These are phyloP conservation scores for Chiloscyllium punctatum DNA, from an alignment of 2,797 vertebrate genomes.

Conservation along the genomic window DNA sequence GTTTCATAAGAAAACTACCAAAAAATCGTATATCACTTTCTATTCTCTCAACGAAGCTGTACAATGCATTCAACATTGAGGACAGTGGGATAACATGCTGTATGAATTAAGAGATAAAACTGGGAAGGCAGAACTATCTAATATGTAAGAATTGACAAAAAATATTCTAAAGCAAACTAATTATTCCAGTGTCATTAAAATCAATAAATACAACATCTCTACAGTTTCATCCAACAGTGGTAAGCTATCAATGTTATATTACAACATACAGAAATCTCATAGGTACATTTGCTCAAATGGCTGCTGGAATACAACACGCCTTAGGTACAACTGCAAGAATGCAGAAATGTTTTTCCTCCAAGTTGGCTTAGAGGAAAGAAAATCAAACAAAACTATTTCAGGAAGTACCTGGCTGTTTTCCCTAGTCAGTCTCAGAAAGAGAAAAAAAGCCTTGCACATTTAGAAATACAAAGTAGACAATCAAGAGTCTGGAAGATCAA, in stretches of 20 bases:
- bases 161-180: not conserved
- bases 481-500: too few relatives aligned
- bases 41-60: too few relatives aligned
- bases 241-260: slow-evolving; percentile 46
- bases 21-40: too few relatives aligned
- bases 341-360: slow-evolving; percentile 80
- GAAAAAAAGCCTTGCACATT: too few relatives aligned
- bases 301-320: slow-evolving; percentile 59
- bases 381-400: too few relatives aligned
- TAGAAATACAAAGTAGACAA: too few relatives aligned
- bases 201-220: slow-evolving; percentile 74
- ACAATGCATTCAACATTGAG: not conserved
- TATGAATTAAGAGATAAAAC: not conserved
- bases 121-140: not conserved
- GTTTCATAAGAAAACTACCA: too few relatives aligned
- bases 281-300: slow-evolving; percentile 59
- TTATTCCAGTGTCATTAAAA: slow-evolving; percentile 63
- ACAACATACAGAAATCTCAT: slow-evolving; percentile 55
- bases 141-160: not conserved
- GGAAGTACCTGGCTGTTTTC: too few relatives aligned
- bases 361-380: slow-evolving; percentile 76
- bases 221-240: slow-evolving; percentile 48
- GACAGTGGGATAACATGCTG: not conserved
- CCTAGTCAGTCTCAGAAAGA: too few relatives aligned
- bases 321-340: slow-evolving; percentile 77